phyloP scores from a whole-genome alignment of 2,113 vertebrate species.

The Elgaria multicarinata region DNA sequence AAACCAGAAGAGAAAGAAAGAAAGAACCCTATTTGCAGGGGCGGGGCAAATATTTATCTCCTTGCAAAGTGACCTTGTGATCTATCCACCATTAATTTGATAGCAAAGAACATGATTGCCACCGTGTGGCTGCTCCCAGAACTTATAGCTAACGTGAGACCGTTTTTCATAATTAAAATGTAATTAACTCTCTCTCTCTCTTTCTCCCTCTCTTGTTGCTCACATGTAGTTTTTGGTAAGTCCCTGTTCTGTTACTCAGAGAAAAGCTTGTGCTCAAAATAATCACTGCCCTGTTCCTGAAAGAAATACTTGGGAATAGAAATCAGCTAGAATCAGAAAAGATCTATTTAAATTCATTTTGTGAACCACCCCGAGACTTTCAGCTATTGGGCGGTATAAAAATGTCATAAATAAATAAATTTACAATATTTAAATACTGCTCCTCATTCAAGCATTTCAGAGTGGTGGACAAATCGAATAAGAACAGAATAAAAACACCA shows the following conservation, averaged over 20 bases:
- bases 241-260: not conserved
- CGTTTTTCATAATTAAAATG: constrained; percentile 68
- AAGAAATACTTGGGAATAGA: not conserved
- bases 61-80: constrained; percentile 78
- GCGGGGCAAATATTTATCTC: constrained; percentile 64
- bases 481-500: too few species aligned
- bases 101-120: constrained; percentile 77
- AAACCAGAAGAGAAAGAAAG: constrained; percentile 43
- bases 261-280: not conserved
- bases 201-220: not conserved
- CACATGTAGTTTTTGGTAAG: not conserved
- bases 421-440: too few species aligned
- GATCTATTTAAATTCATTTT: not conserved
- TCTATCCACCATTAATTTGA: constrained; percentile 68
- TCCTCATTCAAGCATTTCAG: too few species aligned
- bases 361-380: too few species aligned
- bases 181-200: constrained; percentile 54
- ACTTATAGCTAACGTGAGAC: constrained; percentile 58
- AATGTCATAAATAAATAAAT: too few species aligned
- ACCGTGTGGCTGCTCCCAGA: constrained; percentile 77
- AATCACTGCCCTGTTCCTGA: not conserved
- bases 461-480: too few species aligned
- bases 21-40: constrained; percentile 57
- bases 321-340: not conserved
- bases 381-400: too few species aligned